phyloP scores from a whole-genome alignment of 2,888 invertebrate genomes.

The Caenorhabditis plicata region DNA sequence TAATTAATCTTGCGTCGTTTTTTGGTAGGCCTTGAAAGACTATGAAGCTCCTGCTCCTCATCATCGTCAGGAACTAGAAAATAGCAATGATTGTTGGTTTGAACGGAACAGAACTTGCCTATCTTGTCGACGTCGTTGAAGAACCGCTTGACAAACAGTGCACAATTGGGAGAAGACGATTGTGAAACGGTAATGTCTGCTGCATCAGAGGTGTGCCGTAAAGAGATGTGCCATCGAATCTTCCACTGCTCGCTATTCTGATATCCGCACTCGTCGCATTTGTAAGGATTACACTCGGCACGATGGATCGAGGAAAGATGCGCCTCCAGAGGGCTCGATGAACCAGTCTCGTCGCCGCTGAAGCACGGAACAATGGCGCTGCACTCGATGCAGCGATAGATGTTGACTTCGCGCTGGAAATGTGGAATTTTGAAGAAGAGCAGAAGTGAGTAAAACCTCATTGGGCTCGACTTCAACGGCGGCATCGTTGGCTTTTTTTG shows the following conservation, averaged over 20 bases:
- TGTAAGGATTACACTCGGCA: conserved; percentile 2
- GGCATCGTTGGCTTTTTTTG: background rate
- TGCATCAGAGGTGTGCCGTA: conserved; percentile 2
- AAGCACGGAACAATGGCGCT: background rate
- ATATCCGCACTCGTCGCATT: conserved; percentile 9
- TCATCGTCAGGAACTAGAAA: background rate
- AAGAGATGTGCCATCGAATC: conserved; percentile 14
- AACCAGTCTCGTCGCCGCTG: background rate
- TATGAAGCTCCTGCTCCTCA: background rate
- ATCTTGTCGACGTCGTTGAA: no score
- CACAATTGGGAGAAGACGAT: background rate
- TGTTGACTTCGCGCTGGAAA: background rate
- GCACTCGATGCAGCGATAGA: conserved; percentile 11
- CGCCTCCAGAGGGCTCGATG: background rate
- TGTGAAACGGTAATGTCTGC: background rate
- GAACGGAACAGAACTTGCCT: no score
- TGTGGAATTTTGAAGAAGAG: background rate
- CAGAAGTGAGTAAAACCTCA: background rate
- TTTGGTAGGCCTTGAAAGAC: no score
- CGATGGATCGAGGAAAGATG: background rate
- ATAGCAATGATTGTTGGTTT: no score
- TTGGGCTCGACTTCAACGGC: background rate
- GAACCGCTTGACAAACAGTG: background rate
- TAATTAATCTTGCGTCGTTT: no score
- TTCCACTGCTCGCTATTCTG: conserved; percentile 8